phyloP scores from a whole-genome alignment of 2,113 vertebrate genomes.

The Oryzias javanicus region DNA sequence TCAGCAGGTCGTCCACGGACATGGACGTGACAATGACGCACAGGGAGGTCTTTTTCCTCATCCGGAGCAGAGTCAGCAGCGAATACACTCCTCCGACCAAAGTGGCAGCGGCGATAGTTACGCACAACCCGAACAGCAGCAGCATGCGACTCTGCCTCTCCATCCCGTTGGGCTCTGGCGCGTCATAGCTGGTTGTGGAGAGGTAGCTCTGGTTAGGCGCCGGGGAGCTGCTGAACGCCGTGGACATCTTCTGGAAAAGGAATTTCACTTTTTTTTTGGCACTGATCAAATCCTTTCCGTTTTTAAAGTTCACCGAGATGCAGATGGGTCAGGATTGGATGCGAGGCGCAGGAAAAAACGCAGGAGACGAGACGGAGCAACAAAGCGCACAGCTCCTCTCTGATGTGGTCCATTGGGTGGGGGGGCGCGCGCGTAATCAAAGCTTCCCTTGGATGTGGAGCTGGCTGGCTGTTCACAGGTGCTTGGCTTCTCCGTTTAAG shows the following conservation, averaged over 20 bases:
- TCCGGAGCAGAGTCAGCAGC: constrained; percentile 80
- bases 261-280: constrained; percentile 27
- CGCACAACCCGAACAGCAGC: constrained; percentile 84
- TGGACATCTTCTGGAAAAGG: constrained; percentile 59
- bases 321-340: neutral
- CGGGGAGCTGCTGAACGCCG: constrained; percentile 58
- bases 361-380: neutral
- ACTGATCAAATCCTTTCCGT: constrained; percentile 11
- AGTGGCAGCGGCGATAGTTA: constrained; percentile 76
- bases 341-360: neutral
- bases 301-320: constrained; percentile 41
- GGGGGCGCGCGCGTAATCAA: constrained; percentile 16
- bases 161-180: constrained; percentile 62
- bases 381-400: neutral
- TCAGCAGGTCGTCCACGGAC: constrained; percentile 90
- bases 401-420: constrained; percentile 3
- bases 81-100: constrained; percentile 86
- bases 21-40: constrained; percentile 88
- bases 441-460: constrained; percentile 17
- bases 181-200: constrained; percentile 59
- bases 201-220: constrained; percentile 78
- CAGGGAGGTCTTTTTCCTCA: constrained; percentile 80
- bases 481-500: constrained; percentile 34
- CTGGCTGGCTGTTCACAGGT: constrained; percentile 13
- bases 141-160: constrained; percentile 70